Conservation (phyloP, 2,797 vertebrate species). For the Cetoscarus ocellatus region DNA sequence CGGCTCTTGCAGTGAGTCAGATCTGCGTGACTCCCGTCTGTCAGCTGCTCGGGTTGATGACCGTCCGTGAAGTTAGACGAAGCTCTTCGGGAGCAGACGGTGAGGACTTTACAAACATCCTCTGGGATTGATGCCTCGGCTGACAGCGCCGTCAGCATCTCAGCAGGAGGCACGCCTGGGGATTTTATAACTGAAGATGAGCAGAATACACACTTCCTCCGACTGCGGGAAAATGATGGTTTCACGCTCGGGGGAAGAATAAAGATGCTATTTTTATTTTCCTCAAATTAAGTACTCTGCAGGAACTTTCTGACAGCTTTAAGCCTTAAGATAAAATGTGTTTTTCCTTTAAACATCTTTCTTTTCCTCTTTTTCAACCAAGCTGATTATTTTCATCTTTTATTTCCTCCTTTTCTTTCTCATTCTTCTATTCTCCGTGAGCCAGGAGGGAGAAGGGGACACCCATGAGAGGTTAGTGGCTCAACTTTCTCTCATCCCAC, state of each 20-base stretch:
- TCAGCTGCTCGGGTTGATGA: conserved; percentile 1
- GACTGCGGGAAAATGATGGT: not conserved
- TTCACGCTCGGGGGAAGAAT: not conserved
- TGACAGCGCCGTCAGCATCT: not conserved
- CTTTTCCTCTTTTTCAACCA: conserved; percentile 14
- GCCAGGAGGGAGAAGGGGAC: conserved; percentile 94
- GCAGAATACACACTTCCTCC: not conserved
- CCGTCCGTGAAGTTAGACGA: not conserved
- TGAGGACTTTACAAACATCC: not conserved
- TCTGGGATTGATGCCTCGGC: not conserved
- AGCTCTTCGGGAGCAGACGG: not conserved
- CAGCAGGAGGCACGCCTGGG: not conserved
- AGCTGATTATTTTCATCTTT: conserved; percentile 41
- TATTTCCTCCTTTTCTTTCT: conserved; percentile 36
- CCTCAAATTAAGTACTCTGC: no score
- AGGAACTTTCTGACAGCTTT: not conserved
- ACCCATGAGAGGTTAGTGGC: conserved; percentile 97
- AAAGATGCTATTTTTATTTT: not conserved
- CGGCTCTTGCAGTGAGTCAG: not conserved
- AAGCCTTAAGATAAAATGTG: not conserved
- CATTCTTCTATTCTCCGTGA: conserved; percentile 82
- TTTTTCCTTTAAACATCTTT: not conserved
- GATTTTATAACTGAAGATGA: not conserved
- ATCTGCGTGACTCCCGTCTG: conserved; percentile 2
- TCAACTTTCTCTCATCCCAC: conserved; percentile 40